Percentiles rank a stretch among this genome's conserved stretches.
Conservation (phyloP, 2,797 vertebrate species). For the Psittacula derbiana region DNA sequence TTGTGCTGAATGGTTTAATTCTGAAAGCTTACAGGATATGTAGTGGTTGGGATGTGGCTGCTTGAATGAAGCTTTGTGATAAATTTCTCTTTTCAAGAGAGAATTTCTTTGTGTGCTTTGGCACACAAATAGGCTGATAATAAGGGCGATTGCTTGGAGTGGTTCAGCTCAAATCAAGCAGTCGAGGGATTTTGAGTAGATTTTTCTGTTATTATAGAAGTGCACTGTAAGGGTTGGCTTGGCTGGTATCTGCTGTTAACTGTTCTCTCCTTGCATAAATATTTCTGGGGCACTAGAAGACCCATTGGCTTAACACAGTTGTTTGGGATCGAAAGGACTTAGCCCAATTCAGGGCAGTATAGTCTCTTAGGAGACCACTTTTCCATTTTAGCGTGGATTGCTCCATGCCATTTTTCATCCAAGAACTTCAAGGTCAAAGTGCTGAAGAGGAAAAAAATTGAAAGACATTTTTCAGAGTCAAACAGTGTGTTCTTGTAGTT, state of each 20-base stretch:
- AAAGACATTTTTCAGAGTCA: not conserved
- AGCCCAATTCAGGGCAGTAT: not conserved
- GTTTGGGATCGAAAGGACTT: not conserved
- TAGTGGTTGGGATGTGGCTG: not conserved
- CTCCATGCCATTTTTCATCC: not conserved
- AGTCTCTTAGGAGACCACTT: not conserved
- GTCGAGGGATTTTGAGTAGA: not conserved
- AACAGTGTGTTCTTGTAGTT: not conserved
- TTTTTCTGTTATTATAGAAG: not conserved
- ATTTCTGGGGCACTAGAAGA: not conserved
- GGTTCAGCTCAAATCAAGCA: not conserved
- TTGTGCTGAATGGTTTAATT: not conserved
- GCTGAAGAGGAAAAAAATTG: not conserved
- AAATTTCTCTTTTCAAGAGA: not conserved
- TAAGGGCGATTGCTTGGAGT: not conserved
- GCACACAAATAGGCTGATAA: not conserved
- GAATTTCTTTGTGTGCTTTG: not conserved
- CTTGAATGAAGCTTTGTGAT: not conserved
- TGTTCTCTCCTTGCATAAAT: not conserved
- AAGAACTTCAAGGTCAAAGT: not conserved
- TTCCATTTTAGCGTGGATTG: not conserved
- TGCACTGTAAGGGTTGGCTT: not conserved
- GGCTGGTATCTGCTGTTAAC: not conserved
- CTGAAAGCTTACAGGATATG: rapidly evolving
- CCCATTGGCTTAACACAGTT: not conserved